Conservation (phyloP, 1,140 invertebrate species). For the Drosophila tsacasi region DNA sequence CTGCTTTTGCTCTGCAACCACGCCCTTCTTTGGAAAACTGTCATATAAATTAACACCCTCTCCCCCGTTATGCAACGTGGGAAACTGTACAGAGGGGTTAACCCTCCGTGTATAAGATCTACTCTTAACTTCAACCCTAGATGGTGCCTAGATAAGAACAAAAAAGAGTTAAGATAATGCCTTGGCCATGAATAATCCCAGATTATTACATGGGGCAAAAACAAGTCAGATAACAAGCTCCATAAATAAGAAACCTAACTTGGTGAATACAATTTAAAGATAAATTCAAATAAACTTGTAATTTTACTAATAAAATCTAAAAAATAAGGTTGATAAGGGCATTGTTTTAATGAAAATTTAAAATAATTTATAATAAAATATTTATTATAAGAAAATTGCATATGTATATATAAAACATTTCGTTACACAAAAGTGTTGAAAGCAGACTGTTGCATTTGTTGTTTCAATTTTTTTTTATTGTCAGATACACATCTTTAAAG, state of each 20-base stretch:
- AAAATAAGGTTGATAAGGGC: no score
- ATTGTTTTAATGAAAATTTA: no score
- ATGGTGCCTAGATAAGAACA: conserved; percentile 10
- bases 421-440: background rate
- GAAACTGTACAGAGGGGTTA: conserved; percentile 26
- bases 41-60: conserved; percentile 71
- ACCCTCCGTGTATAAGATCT: conserved; percentile 9
- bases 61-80: conserved; percentile 8
- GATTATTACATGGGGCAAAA: background rate
- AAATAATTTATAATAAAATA: no score
- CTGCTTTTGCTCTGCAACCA: conserved; percentile 36
- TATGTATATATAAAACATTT: background rate
- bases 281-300: background rate
- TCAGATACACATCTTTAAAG: conserved; percentile 15
- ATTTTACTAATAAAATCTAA: no score
- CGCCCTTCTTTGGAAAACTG: conserved; percentile 68
- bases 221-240: background rate
- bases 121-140: conserved; percentile 20
- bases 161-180: background rate
- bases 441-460: background rate
- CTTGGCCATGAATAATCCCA: conserved; percentile 1
- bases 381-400: background rate
- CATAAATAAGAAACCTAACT: background rate
- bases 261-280: background rate
- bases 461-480: background rate